Percentiles rank a stretch among this genome's conserved stretches.
Conservation (phyloP, 2,113 vertebrate genomes). For the Lycaon pictus region DNA sequence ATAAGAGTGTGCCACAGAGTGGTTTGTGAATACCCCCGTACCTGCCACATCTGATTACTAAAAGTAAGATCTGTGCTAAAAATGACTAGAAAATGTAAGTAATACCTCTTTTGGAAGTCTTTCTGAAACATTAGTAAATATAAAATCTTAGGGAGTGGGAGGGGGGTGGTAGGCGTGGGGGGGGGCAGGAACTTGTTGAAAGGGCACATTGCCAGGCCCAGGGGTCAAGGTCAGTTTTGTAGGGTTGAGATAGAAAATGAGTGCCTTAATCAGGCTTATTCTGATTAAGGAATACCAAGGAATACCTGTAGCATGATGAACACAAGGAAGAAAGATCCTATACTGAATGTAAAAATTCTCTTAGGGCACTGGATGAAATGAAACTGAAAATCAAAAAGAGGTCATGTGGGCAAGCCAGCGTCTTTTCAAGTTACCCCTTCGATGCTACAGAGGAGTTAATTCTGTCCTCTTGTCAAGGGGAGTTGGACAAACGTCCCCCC, state of each 20-base stretch:
- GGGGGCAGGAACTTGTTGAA: not conserved
- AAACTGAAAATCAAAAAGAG: slow-evolving; percentile 58
- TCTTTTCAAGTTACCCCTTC: not conserved
- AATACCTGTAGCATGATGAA: not conserved
- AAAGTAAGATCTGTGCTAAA: not conserved
- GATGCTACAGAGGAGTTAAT: not conserved
- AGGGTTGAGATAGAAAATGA: not conserved
- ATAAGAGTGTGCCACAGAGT: not conserved
- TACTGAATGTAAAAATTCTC: slow-evolving; percentile 26
- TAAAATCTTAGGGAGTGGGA: not conserved
- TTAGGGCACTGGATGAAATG: not conserved
- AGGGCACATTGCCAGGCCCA: not conserved
- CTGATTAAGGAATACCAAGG: not conserved
- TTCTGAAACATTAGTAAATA: not conserved
- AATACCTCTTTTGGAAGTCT: not conserved
- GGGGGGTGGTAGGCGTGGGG: too few relatives aligned
- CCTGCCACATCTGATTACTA: not conserved
- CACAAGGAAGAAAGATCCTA: slow-evolving; percentile 11
- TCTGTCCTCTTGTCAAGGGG: not conserved
- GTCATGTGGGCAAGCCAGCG: not conserved
- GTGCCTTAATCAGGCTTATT: not conserved
- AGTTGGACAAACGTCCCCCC: not conserved
- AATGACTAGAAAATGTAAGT: not conserved
- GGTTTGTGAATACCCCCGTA: not conserved
- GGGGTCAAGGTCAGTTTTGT: not conserved